Percentiles rank a stretch among this genome's conserved stretches.
Conservation (phyloP, 2,113 vertebrate genomes). For the zebrafish (Danio rerio) region GRCz12tu NC_133176.1:36459501-36460000, state of each 20-base stretch:
- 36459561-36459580: background rate
- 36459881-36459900: too few relatives aligned
- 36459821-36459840: conserved; percentile 12
- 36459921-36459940: too few relatives aligned
- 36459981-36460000: too few relatives aligned
- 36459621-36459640: background rate
- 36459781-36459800: background rate
- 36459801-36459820: conserved; percentile 31
- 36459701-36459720: background rate
- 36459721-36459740: background rate
- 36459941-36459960: too few relatives aligned
- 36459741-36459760: background rate
- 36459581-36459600: background rate
- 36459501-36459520: conserved; percentile 48
- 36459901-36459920: too few relatives aligned
- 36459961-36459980: too few relatives aligned
- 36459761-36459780: background rate
- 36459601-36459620: background rate
- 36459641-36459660: background rate
- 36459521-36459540: background rate
- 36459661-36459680: background rate
- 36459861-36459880: background rate
- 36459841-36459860: conserved; percentile 15
- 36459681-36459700: background rate
- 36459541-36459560: background rate